phyloP scores from a whole-genome alignment of 2,797 vertebrate genomes.

The Knipowitschia caucasica region DNA sequence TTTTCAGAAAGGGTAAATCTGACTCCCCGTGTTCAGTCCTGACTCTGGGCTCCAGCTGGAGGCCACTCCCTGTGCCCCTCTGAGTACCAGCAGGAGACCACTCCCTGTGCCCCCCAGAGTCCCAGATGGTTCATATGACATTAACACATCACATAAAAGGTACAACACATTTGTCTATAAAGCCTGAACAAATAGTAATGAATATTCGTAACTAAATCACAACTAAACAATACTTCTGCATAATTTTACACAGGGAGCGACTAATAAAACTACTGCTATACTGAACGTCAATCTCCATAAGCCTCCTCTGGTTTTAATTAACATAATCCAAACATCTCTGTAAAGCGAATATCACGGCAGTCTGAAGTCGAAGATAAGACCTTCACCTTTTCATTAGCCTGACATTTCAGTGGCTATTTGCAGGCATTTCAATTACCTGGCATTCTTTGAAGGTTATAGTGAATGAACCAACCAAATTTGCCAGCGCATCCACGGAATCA shows the following conservation, averaged over 20 bases:
- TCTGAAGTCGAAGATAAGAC: constrained; percentile 3
- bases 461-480: constrained; percentile 14
- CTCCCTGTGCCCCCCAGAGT: too few relatives aligned
- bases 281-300: background rate
- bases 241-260: background rate
- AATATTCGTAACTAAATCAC: too few relatives aligned
- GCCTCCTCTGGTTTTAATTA: background rate
- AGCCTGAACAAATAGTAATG: too few relatives aligned
- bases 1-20: too few relatives aligned
- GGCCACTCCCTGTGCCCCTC: too few relatives aligned
- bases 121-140: too few relatives aligned
- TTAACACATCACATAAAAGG: too few relatives aligned
- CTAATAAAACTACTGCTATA: background rate
- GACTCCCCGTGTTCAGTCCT: too few relatives aligned
- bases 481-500: constrained; percentile 11
- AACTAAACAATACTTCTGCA: too few relatives aligned
- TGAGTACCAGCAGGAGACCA: too few relatives aligned
- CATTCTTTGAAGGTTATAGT: constrained; percentile 16
- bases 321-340: background rate
- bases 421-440: constrained; percentile 39
- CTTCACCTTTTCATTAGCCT: constrained; percentile 23
- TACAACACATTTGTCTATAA: too few relatives aligned
- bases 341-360: background rate
- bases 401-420: constrained; percentile 38
- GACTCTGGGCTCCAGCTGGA: too few relatives aligned